phyloP scores from a whole-genome alignment of 2,113 vertebrate species.

The Odobenus rosmarus region DNA sequence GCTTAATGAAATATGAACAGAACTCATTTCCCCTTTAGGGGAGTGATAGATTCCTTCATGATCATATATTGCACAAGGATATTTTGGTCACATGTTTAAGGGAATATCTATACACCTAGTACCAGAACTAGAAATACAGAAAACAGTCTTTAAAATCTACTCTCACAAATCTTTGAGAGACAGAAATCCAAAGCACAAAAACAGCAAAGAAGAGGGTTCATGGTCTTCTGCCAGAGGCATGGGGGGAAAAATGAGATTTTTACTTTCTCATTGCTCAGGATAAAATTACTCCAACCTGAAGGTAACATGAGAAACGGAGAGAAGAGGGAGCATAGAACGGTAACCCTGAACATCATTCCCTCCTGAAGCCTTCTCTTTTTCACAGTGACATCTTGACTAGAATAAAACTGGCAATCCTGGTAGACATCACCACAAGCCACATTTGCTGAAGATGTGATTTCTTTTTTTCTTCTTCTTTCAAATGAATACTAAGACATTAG shows the following conservation, averaged over 20 bases:
- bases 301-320: slow-evolving; percentile 57
- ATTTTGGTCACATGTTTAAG: neutral
- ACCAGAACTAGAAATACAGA: slow-evolving; percentile 9
- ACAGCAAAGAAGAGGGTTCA: slow-evolving; percentile 4
- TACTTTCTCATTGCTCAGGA: slow-evolving; percentile 48
- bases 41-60: neutral
- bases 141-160: slow-evolving; percentile 29
- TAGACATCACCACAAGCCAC: neutral
- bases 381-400: slow-evolving; percentile 45
- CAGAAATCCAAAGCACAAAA: slow-evolving; percentile 56
- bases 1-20: slow-evolving; percentile 10
- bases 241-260: neutral
- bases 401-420: slow-evolving; percentile 17
- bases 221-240: slow-evolving; percentile 39
- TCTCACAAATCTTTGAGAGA: slow-evolving; percentile 35
- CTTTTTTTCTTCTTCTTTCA: neutral
- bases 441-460: neutral
- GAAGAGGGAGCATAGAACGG: neutral
- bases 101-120: neutral
- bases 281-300: slow-evolving; percentile 63
- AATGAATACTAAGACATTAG: slow-evolving; percentile 29
- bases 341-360: neutral
- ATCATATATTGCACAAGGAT: neutral
- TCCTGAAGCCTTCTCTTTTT: slow-evolving; percentile 36
- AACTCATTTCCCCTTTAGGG: neutral